Percentiles rank a stretch among this genome's conserved stretches.
Conservation (phyloP, 2,113 vertebrate species). For the Coreoperca whiteheadi region DNA sequence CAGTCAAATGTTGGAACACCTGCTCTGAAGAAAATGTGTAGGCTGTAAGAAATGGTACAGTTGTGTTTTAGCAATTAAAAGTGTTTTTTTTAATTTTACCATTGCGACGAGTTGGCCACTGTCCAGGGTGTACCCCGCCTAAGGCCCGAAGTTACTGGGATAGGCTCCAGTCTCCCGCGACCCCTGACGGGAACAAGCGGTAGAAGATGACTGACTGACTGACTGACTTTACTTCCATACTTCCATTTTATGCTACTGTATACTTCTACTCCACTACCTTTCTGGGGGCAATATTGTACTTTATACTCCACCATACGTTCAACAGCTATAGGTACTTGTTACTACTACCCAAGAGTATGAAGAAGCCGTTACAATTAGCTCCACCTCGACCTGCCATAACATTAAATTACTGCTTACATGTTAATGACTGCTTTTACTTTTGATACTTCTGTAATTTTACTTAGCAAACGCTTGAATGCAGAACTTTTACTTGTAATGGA, state of each 20-base stretch:
- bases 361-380: background rate
- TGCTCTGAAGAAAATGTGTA: conserved; percentile 46
- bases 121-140: no score
- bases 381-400: background rate
- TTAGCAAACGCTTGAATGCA: background rate
- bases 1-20: conserved; percentile 52
- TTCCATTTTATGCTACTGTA: background rate
- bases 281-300: background rate
- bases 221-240: no score
- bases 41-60: conserved; percentile 17
- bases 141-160: no score
- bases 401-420: background rate
- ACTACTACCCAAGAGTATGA: background rate
- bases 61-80: conserved; percentile 35
- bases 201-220: no score
- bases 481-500: background rate
- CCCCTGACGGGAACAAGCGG: no score
- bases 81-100: no score
- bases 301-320: background rate
- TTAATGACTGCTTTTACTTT: background rate
- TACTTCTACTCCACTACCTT: background rate
- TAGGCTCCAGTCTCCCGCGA: no score
- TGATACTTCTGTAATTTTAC: background rate
- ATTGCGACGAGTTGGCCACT: no score
- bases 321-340: no score